Conservation (phyloP, 2,888 invertebrate genomes). For the Salticus scenicus region DNA sequence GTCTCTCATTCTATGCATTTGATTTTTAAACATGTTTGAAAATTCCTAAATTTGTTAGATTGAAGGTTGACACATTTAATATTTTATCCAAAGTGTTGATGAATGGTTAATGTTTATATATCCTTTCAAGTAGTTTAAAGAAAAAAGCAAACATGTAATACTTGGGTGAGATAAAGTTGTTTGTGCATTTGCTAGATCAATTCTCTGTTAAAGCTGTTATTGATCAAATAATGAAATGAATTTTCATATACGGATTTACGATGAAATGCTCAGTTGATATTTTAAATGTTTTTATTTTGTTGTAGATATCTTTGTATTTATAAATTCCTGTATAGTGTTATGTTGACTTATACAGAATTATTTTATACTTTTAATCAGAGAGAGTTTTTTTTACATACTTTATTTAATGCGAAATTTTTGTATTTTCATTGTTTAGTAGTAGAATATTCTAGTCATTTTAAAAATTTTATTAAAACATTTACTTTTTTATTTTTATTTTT, state of each 20-base stretch:
- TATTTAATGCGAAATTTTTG: too few relatives aligned
- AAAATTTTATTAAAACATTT: too few relatives aligned
- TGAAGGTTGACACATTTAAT: slow-evolving; percentile 6
- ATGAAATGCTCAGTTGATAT: too few relatives aligned
- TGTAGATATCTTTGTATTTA: too few relatives aligned
- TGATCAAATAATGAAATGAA: background rate
- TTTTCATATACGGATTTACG: background rate
- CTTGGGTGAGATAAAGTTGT: slow-evolving; percentile 9
- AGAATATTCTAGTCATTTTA: too few relatives aligned
- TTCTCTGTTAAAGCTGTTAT: background rate
- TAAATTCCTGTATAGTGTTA: too few relatives aligned
- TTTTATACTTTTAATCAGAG: too few relatives aligned
- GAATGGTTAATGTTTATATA: slow-evolving; percentile 9
- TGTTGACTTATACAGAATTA: too few relatives aligned
- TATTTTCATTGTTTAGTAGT: too few relatives aligned
- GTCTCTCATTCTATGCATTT: background rate
- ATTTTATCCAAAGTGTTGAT: slow-evolving; percentile 12
- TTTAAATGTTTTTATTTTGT: too few relatives aligned
- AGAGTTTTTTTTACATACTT: too few relatives aligned
- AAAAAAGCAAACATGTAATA: background rate
- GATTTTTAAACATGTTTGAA: background rate
- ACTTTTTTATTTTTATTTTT: too few relatives aligned
- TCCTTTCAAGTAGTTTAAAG: slow-evolving; percentile 9
- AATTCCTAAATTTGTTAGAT: slow-evolving; percentile 9
- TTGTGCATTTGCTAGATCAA: background rate